phyloP scores from a whole-genome alignment of 1,140 invertebrate species.

The Anagrus nilaparvatae region DNA sequence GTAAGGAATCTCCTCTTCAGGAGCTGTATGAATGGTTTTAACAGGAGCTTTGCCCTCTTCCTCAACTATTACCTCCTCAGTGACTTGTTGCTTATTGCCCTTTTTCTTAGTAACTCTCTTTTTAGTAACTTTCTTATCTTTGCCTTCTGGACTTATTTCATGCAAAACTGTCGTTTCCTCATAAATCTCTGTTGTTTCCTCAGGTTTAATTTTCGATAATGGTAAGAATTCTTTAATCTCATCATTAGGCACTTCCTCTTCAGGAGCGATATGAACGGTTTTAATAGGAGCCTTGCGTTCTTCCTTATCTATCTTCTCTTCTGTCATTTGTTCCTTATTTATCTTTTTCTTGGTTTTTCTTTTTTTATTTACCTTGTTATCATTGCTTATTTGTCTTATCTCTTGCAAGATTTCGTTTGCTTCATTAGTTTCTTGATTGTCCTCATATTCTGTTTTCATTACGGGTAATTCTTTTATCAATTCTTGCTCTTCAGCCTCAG shows the following conservation, averaged over 20 bases:
- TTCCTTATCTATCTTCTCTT: constrained; percentile 27
- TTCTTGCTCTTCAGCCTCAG: too few species aligned
- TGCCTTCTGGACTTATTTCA: constrained; percentile 24
- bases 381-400: constrained; percentile 11
- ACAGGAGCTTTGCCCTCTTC: constrained; percentile 36
- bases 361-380: constrained; percentile 26
- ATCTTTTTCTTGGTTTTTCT: constrained; percentile 9
- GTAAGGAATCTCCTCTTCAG: constrained; percentile 16
- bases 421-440: constrained; percentile 20
- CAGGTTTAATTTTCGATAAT: constrained; percentile 28
- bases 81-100: constrained; percentile 35
- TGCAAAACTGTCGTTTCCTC: constrained; percentile 20
- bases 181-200: constrained; percentile 21
- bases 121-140: constrained; percentile 12
- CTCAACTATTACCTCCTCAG: constrained; percentile 36
- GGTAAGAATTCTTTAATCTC: too few species aligned
- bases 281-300: too few species aligned
- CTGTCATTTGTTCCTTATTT: constrained; percentile 8
- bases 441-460: too few species aligned
- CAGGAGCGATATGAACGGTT: too few species aligned
- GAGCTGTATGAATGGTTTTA: constrained; percentile 27
- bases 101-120: constrained; percentile 34
- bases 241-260: too few species aligned
- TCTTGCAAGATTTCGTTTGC: constrained; percentile 8
- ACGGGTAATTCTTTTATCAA: too few species aligned